Conservation (phyloP, 2,888 invertebrate genomes). For the Pristionchus entomophagus region DNA sequence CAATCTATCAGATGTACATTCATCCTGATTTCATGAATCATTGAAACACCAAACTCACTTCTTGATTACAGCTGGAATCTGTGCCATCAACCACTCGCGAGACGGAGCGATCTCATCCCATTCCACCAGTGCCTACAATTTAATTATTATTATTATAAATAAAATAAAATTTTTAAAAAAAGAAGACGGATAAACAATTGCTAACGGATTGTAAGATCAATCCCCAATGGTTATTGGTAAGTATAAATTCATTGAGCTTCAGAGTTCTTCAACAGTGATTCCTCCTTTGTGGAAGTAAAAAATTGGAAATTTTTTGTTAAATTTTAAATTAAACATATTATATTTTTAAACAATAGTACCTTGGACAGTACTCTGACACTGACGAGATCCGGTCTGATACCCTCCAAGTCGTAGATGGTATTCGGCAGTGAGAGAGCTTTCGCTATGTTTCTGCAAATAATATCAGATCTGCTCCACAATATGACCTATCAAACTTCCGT, state of each 20-base stretch:
- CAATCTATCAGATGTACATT: background rate
- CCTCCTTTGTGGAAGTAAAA: too few relatives aligned
- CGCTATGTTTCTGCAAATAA: constrained; percentile 82
- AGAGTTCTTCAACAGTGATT: too few relatives aligned
- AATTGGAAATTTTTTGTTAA: too few relatives aligned
- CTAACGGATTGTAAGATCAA: too few relatives aligned
- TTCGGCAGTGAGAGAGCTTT: constrained; percentile 92
- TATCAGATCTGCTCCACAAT: background rate
- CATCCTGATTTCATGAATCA: background rate
- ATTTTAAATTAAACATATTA: too few relatives aligned
- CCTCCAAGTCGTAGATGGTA: constrained; percentile 91
- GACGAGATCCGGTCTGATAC: constrained; percentile 80
- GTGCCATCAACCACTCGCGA: constrained; percentile 59
- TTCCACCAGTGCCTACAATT: constrained; percentile 58
- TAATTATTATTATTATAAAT: background rate
- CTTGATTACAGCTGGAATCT: constrained; percentile 51
- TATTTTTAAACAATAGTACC: too few relatives aligned
- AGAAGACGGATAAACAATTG: too few relatives aligned
- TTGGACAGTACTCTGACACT: constrained; percentile 57
- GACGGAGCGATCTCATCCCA: constrained; percentile 64
- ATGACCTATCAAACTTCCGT: background rate
- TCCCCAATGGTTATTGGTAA: too few relatives aligned
- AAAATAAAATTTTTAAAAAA: too few relatives aligned
- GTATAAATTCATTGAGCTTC: too few relatives aligned
- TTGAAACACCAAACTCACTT: background rate